Base-by-base conservation (phyloP, 2,888 invertebrate genomes). In the Hydrotaea diabolus region DNA sequence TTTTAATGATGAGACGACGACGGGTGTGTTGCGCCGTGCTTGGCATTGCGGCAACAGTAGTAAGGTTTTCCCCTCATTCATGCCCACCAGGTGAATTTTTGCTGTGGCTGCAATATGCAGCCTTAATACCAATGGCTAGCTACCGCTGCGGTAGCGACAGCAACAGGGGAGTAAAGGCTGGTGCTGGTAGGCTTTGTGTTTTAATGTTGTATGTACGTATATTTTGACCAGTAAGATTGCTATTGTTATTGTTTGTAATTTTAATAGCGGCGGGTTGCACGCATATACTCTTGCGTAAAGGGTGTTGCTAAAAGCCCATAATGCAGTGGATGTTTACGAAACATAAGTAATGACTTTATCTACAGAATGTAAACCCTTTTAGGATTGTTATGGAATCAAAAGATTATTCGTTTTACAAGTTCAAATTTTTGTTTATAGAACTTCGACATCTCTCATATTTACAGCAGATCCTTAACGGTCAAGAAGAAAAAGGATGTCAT, bases 21-120 rank as follows among this genome's bases (percentile, higher is more conserved):
- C 49, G 49, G 49, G 49, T 49, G 59, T 59, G 59, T 23, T 23
- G 55, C 2, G 21, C 59, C 2, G 39, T 49, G 23, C 59, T 23
- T 31, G 31, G 31, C 55, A n/a, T n/a, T n/a, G n/a, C n/a, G n/a
- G n/a, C n/a, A n/a, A n/a, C n/a, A 15, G 26, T 15, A 13, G 55
- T 21, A 9, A 4, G 59, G 4, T n/a, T 59, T 26, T 59, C 23
- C 46, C 69, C 69, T 43, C 43, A 23, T 71, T 74, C 17, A 75
- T 55, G 53, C 53, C 59, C 62, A 59, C 74, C 82, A 77, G 74
- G 74, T 82, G 74, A 71, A 62, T 59, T 78, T 53, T 49, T 66
- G 26, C 17, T 59, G 4, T 2, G 19, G 43, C 39, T 17, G 55
- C 26, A 19, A 2, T 7, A 31, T 31, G 31, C 7, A 31, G 31